Evolutionary conservation across 2,888 invertebrate genomes (phyloP).

Genomic region (Fissipunctia ypsillon): DNA sequence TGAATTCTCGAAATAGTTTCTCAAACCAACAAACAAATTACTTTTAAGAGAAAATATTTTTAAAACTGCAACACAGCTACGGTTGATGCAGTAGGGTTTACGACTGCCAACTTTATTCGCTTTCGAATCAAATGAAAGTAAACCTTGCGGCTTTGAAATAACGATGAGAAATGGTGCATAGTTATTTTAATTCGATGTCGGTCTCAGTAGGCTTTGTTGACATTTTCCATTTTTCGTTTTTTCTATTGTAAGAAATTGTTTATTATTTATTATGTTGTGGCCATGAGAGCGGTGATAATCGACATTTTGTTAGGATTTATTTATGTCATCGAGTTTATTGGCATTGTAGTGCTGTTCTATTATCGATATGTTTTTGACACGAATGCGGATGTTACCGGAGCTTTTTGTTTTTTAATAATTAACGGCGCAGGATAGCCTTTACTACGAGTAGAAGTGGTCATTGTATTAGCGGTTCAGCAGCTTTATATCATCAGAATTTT

Average conservation of each 20-base stretch:
- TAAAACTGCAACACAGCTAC: slow-evolving; percentile 70
- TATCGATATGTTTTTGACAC: slow-evolving; percentile 1
- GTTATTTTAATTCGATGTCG: slow-evolving; percentile 63
- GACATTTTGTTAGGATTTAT: slow-evolving; percentile 30
- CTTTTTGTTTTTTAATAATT: not conserved
- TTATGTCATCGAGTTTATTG: slow-evolving; percentile 19
- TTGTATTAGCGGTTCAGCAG: not conserved
- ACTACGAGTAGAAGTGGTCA: not conserved
- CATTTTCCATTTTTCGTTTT: slow-evolving; percentile 81
- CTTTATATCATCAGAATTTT: not conserved
- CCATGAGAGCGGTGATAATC: slow-evolving; percentile 49
- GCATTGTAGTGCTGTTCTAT: slow-evolving; percentile 21
- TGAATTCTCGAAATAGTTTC: slow-evolving; percentile 64
- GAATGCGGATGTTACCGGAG: not conserved
- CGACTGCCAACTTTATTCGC: slow-evolving; percentile 39
- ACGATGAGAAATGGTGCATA: slow-evolving; percentile 2
- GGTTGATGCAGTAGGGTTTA: slow-evolving; percentile 64
- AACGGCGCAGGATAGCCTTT: not conserved
- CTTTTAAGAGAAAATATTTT: slow-evolving; percentile 78
- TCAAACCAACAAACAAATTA: slow-evolving; percentile 76
- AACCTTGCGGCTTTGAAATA: slow-evolving; percentile 5
- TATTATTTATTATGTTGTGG: slow-evolving; percentile 66
- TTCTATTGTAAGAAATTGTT: slow-evolving; percentile 77
- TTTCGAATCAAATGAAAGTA: slow-evolving; percentile 25
- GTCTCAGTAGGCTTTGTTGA: slow-evolving; percentile 76